Percentiles rank a stretch among this genome's conserved stretches.
Evolutionary conservation across 2,888 invertebrate species (phyloP).

Genomic region (Bombyx huttoni): DNA sequence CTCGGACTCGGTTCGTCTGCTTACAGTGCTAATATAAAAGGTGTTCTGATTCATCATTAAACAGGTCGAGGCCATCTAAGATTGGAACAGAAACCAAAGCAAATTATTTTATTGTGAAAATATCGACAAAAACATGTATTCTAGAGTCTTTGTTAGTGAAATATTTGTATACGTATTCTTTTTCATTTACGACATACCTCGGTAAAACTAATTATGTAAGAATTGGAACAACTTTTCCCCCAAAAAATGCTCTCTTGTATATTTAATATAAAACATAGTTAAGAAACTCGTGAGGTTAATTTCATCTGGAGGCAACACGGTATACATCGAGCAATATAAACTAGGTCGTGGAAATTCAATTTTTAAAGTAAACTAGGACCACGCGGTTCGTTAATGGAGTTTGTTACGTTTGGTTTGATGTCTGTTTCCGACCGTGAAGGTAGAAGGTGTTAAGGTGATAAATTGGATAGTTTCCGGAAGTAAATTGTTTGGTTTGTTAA

Average conservation of each 20-base stretch:
- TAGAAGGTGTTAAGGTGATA: not conserved
- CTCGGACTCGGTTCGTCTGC: too few relatives aligned
- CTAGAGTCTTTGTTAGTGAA: too few relatives aligned
- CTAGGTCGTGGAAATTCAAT: slow-evolving; percentile 36
- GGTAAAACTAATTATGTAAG: too few relatives aligned
- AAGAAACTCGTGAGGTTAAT: not conserved
- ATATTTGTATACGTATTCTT: too few relatives aligned
- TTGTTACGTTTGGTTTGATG: not conserved
- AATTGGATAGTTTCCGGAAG: not conserved
- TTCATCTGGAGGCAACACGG: not conserved
- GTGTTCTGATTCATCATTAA: too few relatives aligned
- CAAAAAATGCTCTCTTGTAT: not conserved
- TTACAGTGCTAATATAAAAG: too few relatives aligned
- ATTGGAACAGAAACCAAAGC: too few relatives aligned
- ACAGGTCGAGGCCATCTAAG: too few relatives aligned
- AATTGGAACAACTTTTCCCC: too few relatives aligned
- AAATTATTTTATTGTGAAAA: too few relatives aligned
- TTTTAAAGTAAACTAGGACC: slow-evolving; percentile 10
- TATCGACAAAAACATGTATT: too few relatives aligned
- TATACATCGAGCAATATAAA: slow-evolving; percentile 32
- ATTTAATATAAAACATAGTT: not conserved
- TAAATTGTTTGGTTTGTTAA: not conserved
- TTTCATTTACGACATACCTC: too few relatives aligned
- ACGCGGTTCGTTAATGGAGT: slow-evolving; percentile 1
- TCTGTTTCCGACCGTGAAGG: not conserved